Evolutionary conservation across 2,797 vertebrate genomes (phyloP).

Genomic region (Fistularia commersonii): DNA sequence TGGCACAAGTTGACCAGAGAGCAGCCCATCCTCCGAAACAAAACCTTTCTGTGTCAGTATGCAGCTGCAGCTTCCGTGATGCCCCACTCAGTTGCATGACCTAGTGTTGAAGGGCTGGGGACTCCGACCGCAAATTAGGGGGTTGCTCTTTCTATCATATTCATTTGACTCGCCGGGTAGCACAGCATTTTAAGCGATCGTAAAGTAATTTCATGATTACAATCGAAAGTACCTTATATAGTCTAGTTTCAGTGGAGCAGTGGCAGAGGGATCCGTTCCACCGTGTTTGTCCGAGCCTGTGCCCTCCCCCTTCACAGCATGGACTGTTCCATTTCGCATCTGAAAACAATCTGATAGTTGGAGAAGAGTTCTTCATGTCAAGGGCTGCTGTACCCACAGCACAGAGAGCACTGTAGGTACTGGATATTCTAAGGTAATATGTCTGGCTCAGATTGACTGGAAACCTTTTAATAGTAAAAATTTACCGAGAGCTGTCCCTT

Average conservation of each 20-base stretch:
- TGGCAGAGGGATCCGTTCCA: constrained; percentile 1
- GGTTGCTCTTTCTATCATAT: constrained; percentile 16
- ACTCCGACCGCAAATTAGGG: constrained; percentile 37
- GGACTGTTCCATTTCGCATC: constrained; percentile 72
- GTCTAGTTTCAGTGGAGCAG: constrained; percentile 4
- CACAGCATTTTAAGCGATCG: constrained; percentile 9
- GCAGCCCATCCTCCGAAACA: constrained; percentile 66
- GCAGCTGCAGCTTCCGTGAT: constrained; percentile 76
- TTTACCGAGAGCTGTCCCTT: background rate
- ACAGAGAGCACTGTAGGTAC: constrained; percentile 76
- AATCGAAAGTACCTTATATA: background rate
- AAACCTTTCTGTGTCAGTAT: constrained; percentile 77
- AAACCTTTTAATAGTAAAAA: background rate
- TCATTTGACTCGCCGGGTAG: background rate
- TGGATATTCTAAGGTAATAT: constrained; percentile 84
- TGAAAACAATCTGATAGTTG: constrained; percentile 86
- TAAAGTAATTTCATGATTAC: background rate
- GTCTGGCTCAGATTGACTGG: constrained; percentile 11
- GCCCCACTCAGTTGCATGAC: constrained; percentile 70
- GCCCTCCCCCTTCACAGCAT: constrained; percentile 30
- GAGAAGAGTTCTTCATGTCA: constrained; percentile 86
- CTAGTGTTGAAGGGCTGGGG: constrained; percentile 62
- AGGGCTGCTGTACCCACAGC: constrained; percentile 81
- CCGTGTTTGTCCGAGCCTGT: constrained; percentile 7
- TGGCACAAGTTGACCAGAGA: constrained; percentile 70